Percentiles rank a stretch among this genome's conserved stretches.
Evolutionary conservation across 2,113 vertebrate species (phyloP).

Genomic region (Eulemur rufifrons): DNA sequence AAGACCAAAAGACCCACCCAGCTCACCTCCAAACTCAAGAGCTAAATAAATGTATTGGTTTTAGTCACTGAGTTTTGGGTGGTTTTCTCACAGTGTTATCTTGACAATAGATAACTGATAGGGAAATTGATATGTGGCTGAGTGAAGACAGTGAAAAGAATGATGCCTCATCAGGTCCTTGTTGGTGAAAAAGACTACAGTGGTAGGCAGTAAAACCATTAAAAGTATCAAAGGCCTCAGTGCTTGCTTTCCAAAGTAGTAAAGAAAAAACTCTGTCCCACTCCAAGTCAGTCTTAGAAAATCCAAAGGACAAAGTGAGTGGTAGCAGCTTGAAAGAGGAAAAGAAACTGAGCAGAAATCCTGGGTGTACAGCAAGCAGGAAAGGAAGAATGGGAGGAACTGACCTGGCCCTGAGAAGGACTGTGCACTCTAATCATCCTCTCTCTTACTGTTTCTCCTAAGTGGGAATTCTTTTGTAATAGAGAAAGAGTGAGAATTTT

Average conservation of each 20-base stretch:
- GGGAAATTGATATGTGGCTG: not conserved
- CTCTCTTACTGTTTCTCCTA: not conserved
- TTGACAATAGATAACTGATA: not conserved
- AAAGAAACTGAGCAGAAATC: not conserved
- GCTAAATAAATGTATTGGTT: not conserved
- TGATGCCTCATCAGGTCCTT: not conserved
- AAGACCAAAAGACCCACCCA: not conserved
- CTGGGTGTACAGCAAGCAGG: not conserved
- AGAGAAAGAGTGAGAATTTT: slow-evolving; percentile 30
- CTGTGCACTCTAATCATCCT: not conserved
- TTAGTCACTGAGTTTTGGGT: not conserved
- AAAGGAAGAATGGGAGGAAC: not conserved
- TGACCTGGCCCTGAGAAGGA: not conserved
- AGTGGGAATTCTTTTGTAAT: not conserved
- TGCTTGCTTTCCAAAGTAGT: not conserved
- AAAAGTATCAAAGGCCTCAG: not conserved
- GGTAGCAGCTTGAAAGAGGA: not conserved
- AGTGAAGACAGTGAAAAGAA: not conserved
- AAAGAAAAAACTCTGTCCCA: not conserved
- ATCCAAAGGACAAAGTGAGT: not conserved
- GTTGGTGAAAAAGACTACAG: not conserved
- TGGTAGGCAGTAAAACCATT: not conserved
- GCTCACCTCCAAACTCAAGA: not conserved
- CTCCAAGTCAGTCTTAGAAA: not conserved
- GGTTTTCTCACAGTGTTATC: not conserved